These are phyloP conservation scores for Oryctes rhinoceros DNA, from an alignment of 1,140 invertebrate species.

Conservation along the genomic window DNA sequence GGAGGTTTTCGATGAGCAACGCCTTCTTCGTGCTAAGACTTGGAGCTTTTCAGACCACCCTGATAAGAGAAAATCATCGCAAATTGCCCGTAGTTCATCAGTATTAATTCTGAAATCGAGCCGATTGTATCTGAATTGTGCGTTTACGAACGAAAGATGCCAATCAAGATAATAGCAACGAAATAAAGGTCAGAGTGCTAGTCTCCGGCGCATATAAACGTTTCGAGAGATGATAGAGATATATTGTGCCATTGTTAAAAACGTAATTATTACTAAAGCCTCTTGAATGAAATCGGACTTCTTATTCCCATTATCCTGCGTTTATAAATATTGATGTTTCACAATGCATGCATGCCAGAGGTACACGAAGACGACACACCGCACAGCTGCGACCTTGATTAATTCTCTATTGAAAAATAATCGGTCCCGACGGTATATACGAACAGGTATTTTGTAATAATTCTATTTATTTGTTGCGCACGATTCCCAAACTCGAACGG, in stretches of 20 bases:
- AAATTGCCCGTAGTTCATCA: too few relatives aligned
- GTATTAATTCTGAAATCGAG: too few relatives aligned
- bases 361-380: background rate
- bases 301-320: background rate
- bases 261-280: background rate
- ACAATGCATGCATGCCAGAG: background rate
- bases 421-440: background rate
- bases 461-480: slow-evolving; percentile 18
- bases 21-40: too few relatives aligned
- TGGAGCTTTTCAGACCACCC: too few relatives aligned
- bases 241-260: background rate
- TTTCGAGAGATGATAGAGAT: background rate
- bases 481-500: background rate
- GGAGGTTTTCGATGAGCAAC: too few relatives aligned
- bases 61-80: too few relatives aligned
- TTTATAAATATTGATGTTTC: slow-evolving; percentile 16
- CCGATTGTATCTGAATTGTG: too few relatives aligned
- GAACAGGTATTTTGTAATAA: slow-evolving; percentile 22
- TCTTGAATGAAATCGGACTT: background rate
- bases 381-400: background rate
- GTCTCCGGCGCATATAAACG: too few relatives aligned
- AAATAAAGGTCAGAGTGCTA: too few relatives aligned
- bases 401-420: slow-evolving; percentile 14
- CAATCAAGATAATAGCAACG: too few relatives aligned
- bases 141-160: too few relatives aligned